A percentile compares a stretch with the other conserved stretches of the same genome.
These are phyloP conservation scores for Lasius platythorax DNA, from an alignment of 2,888 invertebrate genomes.

Conservation along the genomic window DNA sequence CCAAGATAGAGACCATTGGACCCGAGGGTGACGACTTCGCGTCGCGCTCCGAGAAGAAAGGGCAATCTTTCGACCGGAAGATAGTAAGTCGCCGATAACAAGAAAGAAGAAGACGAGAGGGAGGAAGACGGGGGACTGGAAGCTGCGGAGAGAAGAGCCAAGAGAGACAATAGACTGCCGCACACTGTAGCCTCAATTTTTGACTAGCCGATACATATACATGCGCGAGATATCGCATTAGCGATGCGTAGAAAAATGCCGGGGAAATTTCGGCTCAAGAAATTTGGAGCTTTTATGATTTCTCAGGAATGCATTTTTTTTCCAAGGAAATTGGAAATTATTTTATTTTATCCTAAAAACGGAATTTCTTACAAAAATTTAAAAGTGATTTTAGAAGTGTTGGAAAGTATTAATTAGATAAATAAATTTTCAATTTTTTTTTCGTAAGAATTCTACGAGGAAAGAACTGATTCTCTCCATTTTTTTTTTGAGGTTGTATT, in stretches of 20 bases:
- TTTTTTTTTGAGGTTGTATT: neutral
- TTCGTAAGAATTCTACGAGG: neutral
- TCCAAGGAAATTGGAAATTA: neutral
- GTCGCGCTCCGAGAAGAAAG: constrained; percentile 58
- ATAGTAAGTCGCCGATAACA: constrained; percentile 33
- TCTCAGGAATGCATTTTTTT: neutral
- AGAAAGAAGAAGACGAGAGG: constrained; percentile 37
- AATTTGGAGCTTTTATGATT: neutral
- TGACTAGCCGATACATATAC: constrained; percentile 78
- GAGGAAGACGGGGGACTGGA: constrained; percentile 54
- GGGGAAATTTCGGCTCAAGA: neutral
- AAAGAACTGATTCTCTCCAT: neutral
- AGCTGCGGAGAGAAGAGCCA: constrained; percentile 79
- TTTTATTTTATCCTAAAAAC: neutral
- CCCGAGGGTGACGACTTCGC: constrained; percentile 47
- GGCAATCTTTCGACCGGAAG: constrained; percentile 57
- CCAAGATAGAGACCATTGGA: constrained; percentile 62
- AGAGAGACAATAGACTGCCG: constrained; percentile 86
- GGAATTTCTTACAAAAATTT: neutral
- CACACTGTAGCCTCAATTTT: constrained; percentile 84
- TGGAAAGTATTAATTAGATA: neutral
- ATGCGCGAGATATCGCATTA: constrained; percentile 28
- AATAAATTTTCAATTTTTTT: neutral
- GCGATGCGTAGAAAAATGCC: constrained; percentile 37
- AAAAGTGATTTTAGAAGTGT: neutral